These are phyloP conservation scores for Drosophila littoralis DNA, from an alignment of 1,140 invertebrate species.

Conservation along the genomic window DNA sequence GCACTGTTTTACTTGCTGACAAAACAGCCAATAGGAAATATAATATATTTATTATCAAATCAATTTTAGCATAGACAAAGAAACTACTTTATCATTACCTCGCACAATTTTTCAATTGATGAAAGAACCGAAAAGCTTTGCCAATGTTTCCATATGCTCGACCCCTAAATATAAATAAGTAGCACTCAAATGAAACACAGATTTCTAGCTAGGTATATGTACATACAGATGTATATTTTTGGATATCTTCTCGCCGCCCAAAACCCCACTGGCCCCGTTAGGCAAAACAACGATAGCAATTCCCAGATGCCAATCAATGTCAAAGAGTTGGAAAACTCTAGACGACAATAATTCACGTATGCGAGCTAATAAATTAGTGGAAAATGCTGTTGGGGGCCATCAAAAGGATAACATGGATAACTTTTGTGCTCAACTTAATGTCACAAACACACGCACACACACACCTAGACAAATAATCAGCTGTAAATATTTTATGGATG, in stretches of 20 bases:
- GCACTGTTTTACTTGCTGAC: no score
- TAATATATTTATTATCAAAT: no score
- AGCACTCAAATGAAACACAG: neutral
- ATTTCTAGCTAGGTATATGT: neutral
- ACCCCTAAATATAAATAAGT: no score
- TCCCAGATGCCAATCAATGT: conserved; percentile 60
- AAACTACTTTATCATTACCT: no score
- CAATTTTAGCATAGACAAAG: no score
- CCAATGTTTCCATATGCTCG: no score
- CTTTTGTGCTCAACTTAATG: conserved; percentile 55
- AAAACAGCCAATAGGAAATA: no score
- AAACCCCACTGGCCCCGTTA: neutral
- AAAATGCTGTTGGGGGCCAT: conserved; percentile 46
- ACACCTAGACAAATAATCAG: conserved; percentile 62
- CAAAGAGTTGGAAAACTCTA: conserved; percentile 55
- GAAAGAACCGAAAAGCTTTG: no score
- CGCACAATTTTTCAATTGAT: no score
- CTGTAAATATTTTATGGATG: conserved; percentile 69
- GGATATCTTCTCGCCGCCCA: no score
- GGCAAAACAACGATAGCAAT: conserved; percentile 19
- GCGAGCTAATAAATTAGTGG: conserved; percentile 69
- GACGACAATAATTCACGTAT: conserved; percentile 65
- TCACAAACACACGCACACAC: conserved; percentile 8
- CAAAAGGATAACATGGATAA: conserved; percentile 77
- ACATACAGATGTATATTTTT: no score